A percentile compares a stretch with the other conserved stretches of the same genome.
Conservation (phyloP, 2,797 vertebrate species). For the Melanotaenia boesemani region DNA sequence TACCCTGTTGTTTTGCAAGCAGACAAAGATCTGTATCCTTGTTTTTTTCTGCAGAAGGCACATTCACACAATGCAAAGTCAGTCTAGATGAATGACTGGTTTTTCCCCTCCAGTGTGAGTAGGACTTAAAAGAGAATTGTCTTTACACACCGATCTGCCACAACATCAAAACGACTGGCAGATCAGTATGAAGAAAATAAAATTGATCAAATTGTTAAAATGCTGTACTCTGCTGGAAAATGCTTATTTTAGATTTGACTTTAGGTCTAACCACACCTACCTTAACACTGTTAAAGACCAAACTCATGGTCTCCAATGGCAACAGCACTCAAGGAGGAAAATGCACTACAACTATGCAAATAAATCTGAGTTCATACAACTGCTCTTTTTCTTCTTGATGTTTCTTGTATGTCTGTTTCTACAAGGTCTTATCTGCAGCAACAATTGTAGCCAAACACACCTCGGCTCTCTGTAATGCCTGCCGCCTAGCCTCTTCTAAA, state of each 20-base stretch:
- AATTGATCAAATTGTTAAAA: neutral
- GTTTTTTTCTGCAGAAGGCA: neutral
- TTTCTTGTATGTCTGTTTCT: slow-evolving; percentile 25
- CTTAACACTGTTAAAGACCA: neutral
- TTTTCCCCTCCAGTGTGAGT: slow-evolving; percentile 1
- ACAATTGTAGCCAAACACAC: slow-evolving; percentile 99
- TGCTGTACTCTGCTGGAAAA: slow-evolving; percentile 1
- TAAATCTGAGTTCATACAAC: neutral
- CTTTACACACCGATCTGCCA: neutral
- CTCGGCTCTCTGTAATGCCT: slow-evolving; percentile 96
- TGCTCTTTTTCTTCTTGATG: neutral
- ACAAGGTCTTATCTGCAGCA: slow-evolving; percentile 94
- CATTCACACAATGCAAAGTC: neutral
- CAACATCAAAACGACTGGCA: neutral
- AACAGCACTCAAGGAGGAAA: neutral
- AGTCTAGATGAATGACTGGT: neutral
- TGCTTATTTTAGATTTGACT: neutral
- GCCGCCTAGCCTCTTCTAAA: slow-evolving; percentile 96
- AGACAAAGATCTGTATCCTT: neutral
- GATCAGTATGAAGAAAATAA: neutral
- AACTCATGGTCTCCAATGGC: neutral
- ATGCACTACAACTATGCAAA: neutral
- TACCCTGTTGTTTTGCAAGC: neutral
- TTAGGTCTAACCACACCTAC: neutral
- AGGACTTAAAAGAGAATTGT: neutral